A percentile compares a stretch with the other conserved stretches of the same genome.
phyloP scores from a whole-genome alignment of 2,888 invertebrate genomes.

The Magallana nippona region DNA sequence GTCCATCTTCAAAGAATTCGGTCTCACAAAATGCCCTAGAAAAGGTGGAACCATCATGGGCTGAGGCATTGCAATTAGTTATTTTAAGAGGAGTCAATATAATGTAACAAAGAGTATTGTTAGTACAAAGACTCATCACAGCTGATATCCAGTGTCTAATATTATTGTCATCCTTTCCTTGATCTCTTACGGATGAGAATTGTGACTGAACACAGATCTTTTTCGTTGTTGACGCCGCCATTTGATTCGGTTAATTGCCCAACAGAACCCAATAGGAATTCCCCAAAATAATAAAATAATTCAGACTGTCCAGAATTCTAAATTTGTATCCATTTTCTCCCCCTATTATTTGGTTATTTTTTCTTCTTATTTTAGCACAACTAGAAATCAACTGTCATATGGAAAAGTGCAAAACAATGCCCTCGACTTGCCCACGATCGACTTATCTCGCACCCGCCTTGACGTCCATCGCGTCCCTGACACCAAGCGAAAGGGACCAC shows the following conservation, averaged over 20 bases:
- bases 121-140: neutral
- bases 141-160: neutral
- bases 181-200: no score
- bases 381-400: no score
- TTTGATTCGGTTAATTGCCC: no score
- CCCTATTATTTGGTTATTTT: no score
- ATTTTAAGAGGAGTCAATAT: neutral
- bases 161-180: neutral
- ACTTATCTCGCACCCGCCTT: conserved; percentile 8
- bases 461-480: conserved; percentile 50
- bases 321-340: no score
- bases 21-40: neutral
- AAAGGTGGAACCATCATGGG: neutral
- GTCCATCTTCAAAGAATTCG: neutral
- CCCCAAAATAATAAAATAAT: no score
- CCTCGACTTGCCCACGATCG: neutral
- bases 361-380: no score
- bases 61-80: neutral
- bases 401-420: no score
- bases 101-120: neutral
- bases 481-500: conserved; percentile 36
- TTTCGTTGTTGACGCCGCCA: no score
- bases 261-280: no score
- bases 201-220: no score
- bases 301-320: no score